Conservation (phyloP, 2,888 invertebrate species). For the Notodonta dromedarius region DNA sequence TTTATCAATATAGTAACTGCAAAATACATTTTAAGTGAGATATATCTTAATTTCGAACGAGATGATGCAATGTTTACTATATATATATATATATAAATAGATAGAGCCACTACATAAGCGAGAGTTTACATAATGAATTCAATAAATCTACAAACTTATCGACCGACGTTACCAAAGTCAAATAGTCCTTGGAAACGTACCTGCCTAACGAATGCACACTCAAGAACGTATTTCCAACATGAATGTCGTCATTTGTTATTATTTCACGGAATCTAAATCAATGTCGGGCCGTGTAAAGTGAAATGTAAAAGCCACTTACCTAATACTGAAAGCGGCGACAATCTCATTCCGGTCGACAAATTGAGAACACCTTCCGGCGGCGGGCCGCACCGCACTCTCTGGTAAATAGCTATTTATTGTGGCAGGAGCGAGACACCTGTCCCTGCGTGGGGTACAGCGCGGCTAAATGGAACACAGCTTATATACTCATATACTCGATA, state of each 20-base stretch:
- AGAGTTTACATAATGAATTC: too few species aligned
- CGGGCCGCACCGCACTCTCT: constrained; percentile 60
- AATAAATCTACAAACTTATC: neutral
- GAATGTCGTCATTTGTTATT: constrained; percentile 17
- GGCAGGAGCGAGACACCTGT: constrained; percentile 72
- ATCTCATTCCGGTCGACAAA: constrained; percentile 80
- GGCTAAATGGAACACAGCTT: constrained; percentile 35
- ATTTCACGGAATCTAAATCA: constrained; percentile 41
- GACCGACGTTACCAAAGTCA: neutral
- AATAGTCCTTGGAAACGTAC: neutral
- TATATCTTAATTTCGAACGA: neutral
- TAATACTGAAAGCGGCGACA: constrained; percentile 78
- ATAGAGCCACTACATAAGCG: neutral
- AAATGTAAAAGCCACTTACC: constrained; percentile 78
- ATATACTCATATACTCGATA: too few species aligned
- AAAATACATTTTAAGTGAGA: too few species aligned
- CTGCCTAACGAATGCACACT: neutral
- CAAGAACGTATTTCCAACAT: constrained; percentile 7
- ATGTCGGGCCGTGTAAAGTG: constrained; percentile 57
- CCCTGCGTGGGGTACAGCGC: constrained; percentile 49
- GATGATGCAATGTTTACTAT: neutral
- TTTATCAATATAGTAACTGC: neutral
- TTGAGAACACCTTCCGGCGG: constrained; percentile 77
- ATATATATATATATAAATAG: neutral
- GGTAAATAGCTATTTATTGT: constrained; percentile 79